A percentile compares a stretch with the other conserved stretches of the same genome.
Evolutionary conservation across 37 sponge, comb jelly and placozoan genomes (phyloP).

Genomic region (Oscarella lobularis): DNA sequence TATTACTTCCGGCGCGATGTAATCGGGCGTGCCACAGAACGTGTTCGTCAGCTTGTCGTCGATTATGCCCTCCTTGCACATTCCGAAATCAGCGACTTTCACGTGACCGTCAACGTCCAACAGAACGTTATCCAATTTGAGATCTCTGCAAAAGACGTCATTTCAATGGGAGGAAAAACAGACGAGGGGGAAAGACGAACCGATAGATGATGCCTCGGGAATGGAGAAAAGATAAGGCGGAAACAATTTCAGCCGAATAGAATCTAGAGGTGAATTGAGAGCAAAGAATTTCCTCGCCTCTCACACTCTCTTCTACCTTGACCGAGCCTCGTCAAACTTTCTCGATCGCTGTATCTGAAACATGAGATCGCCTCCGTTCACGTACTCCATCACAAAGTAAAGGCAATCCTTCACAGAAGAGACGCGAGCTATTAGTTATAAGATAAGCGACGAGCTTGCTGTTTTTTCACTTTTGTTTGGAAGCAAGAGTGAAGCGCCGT

Average conservation of each 20-base stretch:
- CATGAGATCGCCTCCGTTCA: constrained; percentile 97
- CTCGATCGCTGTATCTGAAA: constrained; percentile 91
- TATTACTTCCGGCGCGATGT: constrained; percentile 96
- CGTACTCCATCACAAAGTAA: constrained; percentile 97
- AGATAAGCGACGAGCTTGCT: neutral
- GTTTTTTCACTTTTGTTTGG: constrained; percentile 64
- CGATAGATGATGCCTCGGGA: constrained; percentile 86
- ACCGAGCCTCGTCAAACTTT: constrained; percentile 85
- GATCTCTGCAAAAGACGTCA: constrained; percentile 49
- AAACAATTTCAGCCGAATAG: constrained; percentile 92
- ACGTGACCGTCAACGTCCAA: constrained; percentile 94
- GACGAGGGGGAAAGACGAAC: constrained; percentile 18
- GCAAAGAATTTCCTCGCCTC: neutral
- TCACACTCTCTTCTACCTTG: constrained; percentile 22
- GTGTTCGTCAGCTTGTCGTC: constrained; percentile 75
- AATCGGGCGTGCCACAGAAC: constrained; percentile 99
- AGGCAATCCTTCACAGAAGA: constrained; percentile 55
- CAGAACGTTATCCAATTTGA: constrained; percentile 95
- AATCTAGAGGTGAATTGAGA: constrained; percentile 28
- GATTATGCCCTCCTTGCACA: constrained; percentile 92
- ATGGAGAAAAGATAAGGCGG: constrained; percentile 55
- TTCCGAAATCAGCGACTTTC: constrained; percentile 97
- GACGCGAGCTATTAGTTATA: neutral
- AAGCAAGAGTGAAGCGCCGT: constrained; percentile 87
- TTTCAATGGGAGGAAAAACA: neutral